phyloP scores from a whole-genome alignment of 2,113 vertebrate genomes.

The Serilophus lunatus region DNA sequence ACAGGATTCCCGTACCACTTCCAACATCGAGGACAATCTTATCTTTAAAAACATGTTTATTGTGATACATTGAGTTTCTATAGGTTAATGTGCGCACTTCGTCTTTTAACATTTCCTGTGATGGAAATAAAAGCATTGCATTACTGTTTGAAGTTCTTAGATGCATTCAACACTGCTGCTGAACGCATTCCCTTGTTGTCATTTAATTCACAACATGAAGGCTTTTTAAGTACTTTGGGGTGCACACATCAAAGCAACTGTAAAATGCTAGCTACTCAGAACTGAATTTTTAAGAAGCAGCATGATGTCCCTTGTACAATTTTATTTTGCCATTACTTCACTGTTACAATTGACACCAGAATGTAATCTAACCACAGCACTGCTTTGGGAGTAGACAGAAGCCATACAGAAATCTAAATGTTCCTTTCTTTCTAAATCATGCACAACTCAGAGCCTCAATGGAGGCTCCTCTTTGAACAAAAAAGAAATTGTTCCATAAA shows the following conservation, averaged over 20 bases:
- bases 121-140: not conserved
- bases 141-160: not conserved
- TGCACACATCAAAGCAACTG: not conserved
- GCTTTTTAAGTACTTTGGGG: not conserved
- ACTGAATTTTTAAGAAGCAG: not conserved
- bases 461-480: not conserved
- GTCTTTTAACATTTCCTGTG: conserved; percentile 97
- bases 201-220: not conserved
- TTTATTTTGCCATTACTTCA: not conserved
- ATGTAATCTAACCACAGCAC: not conserved
- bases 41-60: conserved; percentile 98
- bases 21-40: conserved; percentile 96
- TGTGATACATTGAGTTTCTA: conserved; percentile 98
- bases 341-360: not conserved
- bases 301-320: not conserved
- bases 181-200: not conserved
- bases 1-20: conserved; percentile 96
- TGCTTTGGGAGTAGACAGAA: not conserved
- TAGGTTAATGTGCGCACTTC: conserved; percentile 96
- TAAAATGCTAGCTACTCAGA: not conserved
- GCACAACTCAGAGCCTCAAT: not conserved
- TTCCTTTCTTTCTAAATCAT: not conserved
- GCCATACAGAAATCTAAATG: not conserved
- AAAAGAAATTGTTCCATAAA: not conserved
- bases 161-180: not conserved